Percentiles rank a stretch among this genome's conserved stretches.
These are phyloP conservation scores for Sebastes oblongus DNA, from an alignment of 2,797 vertebrate genomes.

Conservation along the genomic window DNA sequence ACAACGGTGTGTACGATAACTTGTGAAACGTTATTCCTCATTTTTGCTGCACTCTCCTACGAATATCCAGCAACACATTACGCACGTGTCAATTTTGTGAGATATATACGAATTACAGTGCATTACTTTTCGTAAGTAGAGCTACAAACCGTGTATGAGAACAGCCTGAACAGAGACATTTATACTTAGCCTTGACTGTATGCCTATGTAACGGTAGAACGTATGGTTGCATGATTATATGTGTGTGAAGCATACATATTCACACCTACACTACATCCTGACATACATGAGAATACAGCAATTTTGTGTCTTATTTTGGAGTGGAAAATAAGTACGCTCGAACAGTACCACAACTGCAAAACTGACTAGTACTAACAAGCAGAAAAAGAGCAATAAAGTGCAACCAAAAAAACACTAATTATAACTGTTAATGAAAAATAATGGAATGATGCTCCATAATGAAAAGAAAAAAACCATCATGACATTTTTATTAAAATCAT, in stretches of 20 bases:
- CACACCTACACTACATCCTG: neutral
- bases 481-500: constrained; percentile 19
- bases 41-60: too few relatives aligned
- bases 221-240: neutral
- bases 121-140: too few relatives aligned
- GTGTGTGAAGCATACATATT: neutral
- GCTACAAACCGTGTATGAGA: too few relatives aligned
- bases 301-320: neutral
- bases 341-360: neutral
- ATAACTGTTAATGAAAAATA: neutral
- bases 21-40: too few relatives aligned
- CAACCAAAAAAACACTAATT: neutral
- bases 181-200: neutral
- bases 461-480: neutral
- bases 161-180: neutral
- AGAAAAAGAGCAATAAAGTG: neutral
- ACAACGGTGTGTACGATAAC: too few relatives aligned
- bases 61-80: too few relatives aligned
- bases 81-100: too few relatives aligned
- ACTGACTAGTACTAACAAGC: neutral
- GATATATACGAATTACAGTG: too few relatives aligned
- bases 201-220: neutral
- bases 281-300: neutral
- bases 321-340: neutral
- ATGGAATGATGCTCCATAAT: neutral